Evolutionary conservation across 2,113 vertebrate species (phyloP).

Genomic region (Dascyllus trimaculatus): DNA sequence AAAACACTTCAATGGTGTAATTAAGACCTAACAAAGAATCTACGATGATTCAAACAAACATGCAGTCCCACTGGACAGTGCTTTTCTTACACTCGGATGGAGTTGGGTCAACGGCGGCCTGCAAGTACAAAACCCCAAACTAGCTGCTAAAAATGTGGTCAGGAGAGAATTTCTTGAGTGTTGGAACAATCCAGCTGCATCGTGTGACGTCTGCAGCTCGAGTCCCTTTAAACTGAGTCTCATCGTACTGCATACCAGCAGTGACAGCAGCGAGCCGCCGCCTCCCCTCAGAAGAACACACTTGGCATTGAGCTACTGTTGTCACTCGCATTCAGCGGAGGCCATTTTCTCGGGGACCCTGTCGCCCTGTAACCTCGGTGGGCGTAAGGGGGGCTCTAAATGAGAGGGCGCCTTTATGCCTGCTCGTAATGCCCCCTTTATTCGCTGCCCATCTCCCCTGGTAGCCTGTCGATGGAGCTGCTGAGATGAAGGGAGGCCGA

Average conservation of each 20-base stretch:
- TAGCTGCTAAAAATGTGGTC: accelerated
- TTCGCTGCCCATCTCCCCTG: conserved; percentile 43
- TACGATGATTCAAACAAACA: too few species aligned
- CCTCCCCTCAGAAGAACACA: conserved; percentile 7
- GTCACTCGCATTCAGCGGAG: conserved; percentile 41
- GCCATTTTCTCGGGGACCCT: conserved; percentile 35
- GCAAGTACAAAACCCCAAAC: too few species aligned
- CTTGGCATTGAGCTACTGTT: conserved; percentile 31
- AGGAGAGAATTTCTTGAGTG: neutral
- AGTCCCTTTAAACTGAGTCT: conserved; percentile 23
- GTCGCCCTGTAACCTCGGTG: conserved; percentile 62
- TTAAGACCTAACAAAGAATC: too few species aligned
- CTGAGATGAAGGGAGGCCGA: conserved; percentile 54
- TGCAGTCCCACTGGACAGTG: too few species aligned
- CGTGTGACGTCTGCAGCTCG: neutral
- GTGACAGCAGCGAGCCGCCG: neutral
- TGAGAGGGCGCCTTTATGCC: conserved; percentile 69
- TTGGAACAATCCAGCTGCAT: neutral
- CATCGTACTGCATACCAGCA: conserved; percentile 10
- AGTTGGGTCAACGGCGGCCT: too few species aligned
- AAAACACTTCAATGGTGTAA: too few species aligned
- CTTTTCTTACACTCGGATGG: too few species aligned
- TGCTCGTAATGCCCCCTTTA: conserved; percentile 64
- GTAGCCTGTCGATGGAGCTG: conserved; percentile 41
- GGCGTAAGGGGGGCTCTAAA: conserved; percentile 54